A percentile compares a stretch with the other conserved stretches of the same genome.
These are phyloP conservation scores for Puffinus mauretanicus DNA, from an alignment of 2,113 vertebrate species.

Conservation along the genomic window DNA sequence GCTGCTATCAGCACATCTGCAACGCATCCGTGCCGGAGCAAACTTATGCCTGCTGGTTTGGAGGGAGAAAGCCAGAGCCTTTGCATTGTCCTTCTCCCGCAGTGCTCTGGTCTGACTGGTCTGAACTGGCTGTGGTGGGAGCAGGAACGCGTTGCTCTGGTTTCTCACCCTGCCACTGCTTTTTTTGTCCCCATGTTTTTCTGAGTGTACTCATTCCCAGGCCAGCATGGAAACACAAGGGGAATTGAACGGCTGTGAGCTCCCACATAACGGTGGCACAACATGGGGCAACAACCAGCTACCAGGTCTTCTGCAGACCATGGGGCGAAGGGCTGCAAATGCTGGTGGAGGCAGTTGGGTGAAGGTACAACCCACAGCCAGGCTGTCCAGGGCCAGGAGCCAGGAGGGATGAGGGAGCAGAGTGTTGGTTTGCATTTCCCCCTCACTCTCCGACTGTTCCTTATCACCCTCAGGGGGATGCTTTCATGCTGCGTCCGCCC, in stretches of 20 bases:
- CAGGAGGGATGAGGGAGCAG: background rate
- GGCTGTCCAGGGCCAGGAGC: background rate
- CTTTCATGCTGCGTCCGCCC: background rate
- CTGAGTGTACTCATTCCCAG: background rate
- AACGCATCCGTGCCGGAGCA: background rate
- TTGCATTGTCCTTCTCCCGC: background rate
- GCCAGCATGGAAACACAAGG: background rate
- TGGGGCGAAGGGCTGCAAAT: background rate
- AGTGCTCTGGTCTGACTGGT: background rate
- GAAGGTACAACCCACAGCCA: background rate
- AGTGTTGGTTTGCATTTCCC: background rate
- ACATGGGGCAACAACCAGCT: background rate
- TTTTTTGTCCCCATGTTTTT: background rate
- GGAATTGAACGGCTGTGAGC: background rate
- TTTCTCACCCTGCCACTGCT: background rate
- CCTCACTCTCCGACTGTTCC: background rate
- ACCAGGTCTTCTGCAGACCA: background rate
- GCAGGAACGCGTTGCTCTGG: background rate
- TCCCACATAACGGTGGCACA: background rate
- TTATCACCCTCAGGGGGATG: background rate
- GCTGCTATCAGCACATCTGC: constrained; percentile 53
- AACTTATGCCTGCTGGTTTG: background rate
- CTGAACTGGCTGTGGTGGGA: background rate
- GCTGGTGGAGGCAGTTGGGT: background rate
- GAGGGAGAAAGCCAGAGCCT: background rate